phyloP scores from a whole-genome alignment of 2,797 vertebrate species.

The Helarctos malayanus region DNA sequence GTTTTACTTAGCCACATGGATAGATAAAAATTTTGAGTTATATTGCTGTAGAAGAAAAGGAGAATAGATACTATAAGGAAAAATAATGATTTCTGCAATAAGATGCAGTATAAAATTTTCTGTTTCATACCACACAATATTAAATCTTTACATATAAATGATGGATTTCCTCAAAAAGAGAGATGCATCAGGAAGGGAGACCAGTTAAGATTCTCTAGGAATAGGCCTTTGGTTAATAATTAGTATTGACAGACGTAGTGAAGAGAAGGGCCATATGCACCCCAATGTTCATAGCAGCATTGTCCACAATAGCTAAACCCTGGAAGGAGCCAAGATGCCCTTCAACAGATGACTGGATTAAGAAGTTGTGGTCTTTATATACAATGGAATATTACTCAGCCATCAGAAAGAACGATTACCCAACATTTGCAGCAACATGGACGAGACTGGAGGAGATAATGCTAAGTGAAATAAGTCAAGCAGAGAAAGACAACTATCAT shows the following conservation, averaged over 20 bases:
- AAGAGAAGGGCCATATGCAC: too few species aligned
- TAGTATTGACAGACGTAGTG: background rate
- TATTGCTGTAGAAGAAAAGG: background rate
- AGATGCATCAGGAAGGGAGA: background rate
- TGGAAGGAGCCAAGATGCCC: too few species aligned
- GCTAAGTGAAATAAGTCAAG: too few species aligned
- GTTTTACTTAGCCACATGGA: background rate
- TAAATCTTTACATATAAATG: background rate
- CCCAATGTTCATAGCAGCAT: too few species aligned
- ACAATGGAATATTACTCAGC: too few species aligned
- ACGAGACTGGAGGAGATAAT: too few species aligned
- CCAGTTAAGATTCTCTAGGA: background rate
- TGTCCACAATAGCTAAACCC: too few species aligned
- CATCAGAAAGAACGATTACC: too few species aligned
- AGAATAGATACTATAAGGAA: background rate
- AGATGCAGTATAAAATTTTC: background rate
- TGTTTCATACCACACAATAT: background rate
- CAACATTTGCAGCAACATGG: too few species aligned
- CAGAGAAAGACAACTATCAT: too few species aligned
- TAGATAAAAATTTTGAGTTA: background rate
- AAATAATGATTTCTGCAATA: background rate
- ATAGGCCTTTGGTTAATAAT: background rate
- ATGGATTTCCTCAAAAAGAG: background rate
- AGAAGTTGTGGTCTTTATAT: too few species aligned
- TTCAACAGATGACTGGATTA: too few species aligned